Percentiles rank a stretch among this genome's conserved stretches.
Conservation (phyloP, 2,888 invertebrate genomes). For the Tenthredo livida region DNA sequence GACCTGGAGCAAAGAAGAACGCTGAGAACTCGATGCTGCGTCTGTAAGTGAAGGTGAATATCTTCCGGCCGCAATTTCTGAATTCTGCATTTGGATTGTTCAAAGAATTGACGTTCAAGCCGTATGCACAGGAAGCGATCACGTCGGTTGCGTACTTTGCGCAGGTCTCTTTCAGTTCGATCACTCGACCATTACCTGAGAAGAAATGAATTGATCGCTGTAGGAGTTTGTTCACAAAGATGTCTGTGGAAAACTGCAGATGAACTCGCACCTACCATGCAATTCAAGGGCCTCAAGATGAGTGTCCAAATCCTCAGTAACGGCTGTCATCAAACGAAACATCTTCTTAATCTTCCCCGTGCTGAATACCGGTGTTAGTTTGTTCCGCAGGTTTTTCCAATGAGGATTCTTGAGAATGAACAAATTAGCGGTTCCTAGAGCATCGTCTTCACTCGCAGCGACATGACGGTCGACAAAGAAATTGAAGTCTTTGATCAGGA, state of each 20-base stretch:
- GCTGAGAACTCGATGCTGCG: conserved; percentile 75
- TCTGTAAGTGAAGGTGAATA: conserved; percentile 73
- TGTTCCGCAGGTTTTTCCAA: conserved; percentile 77
- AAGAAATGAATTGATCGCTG: neutral
- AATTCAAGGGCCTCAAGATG: conserved; percentile 61
- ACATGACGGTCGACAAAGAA: conserved; percentile 74
- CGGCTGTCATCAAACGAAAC: conserved; percentile 66
- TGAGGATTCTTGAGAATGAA: conserved; percentile 77
- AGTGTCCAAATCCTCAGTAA: conserved; percentile 63
- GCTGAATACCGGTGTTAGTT: conserved; percentile 78
- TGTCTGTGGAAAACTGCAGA: neutral
- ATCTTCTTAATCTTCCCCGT: conserved; percentile 70
- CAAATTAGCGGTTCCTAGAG: conserved; percentile 75
- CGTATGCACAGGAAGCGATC: conserved; percentile 79
- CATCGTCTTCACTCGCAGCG: conserved; percentile 73
- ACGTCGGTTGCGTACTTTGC: conserved; percentile 76
- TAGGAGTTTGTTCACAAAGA: neutral
- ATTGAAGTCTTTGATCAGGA: conserved; percentile 79
- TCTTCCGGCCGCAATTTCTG: conserved; percentile 75
- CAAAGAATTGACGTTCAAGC: conserved; percentile 78
- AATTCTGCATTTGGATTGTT: conserved; percentile 77
- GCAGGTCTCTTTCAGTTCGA: conserved; percentile 61
- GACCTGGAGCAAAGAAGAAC: conserved; percentile 77
- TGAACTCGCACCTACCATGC: conserved; percentile 60
- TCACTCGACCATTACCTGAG: conserved; percentile 59